A percentile compares a stretch with the other conserved stretches of the same genome.
Evolutionary conservation across 2,797 vertebrate genomes (phyloP).

Genomic region (Microchirus variegatus): DNA sequence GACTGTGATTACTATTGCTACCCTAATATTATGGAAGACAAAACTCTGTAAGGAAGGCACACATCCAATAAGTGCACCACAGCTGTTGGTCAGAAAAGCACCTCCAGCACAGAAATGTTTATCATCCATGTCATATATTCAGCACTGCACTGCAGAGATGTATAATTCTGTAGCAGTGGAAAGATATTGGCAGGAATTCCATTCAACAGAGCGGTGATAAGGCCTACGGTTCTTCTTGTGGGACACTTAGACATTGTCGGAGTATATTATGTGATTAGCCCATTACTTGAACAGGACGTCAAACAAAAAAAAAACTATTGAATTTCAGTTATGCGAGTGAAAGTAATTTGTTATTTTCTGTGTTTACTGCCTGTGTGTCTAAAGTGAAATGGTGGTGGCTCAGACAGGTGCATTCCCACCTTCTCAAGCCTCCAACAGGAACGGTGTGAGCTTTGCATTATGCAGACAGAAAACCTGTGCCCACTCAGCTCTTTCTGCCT

Average conservation of each 20-base stretch:
- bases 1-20: too few species aligned
- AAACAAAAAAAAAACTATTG: background rate
- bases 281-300: slow-evolving; percentile 5
- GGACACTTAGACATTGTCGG: slow-evolving; percentile 13
- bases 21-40: background rate
- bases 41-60: slow-evolving; percentile 19
- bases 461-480: slow-evolving; percentile 83
- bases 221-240: slow-evolving; percentile 20
- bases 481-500: slow-evolving; percentile 78
- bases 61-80: slow-evolving; percentile 10
- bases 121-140: slow-evolving; percentile 36
- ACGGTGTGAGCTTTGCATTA: slow-evolving; percentile 83
- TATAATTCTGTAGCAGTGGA: slow-evolving; percentile 22
- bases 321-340: too few species aligned
- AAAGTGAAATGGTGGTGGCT: slow-evolving; percentile 2
- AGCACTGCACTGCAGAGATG: slow-evolving; percentile 22
- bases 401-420: slow-evolving; percentile 48
- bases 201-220: slow-evolving; percentile 33
- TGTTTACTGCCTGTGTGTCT: too few species aligned
- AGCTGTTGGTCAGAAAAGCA: slow-evolving; percentile 37
- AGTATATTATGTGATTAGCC: slow-evolving; percentile 17
- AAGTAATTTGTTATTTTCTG: too few species aligned
- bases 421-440: slow-evolving; percentile 65
- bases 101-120: slow-evolving; percentile 27
- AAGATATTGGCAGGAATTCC: slow-evolving; percentile 37